Base-by-base conservation (phyloP, 2,113 vertebrate genomes). In the Ptyas mucosa region DNA sequence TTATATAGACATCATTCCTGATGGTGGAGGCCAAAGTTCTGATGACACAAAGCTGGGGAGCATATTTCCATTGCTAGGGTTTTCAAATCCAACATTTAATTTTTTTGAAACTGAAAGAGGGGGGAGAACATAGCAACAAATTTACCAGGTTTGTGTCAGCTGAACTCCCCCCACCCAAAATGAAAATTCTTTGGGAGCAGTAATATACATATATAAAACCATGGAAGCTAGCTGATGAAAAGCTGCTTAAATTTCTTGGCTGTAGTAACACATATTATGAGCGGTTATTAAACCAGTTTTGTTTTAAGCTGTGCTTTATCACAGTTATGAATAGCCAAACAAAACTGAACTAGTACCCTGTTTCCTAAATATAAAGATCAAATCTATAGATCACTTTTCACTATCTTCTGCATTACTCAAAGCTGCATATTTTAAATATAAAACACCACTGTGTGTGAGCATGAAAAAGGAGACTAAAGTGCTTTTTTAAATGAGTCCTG, bases 351-450 rank as follows among this genome's bases (percentile, higher is more conserved):
- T 91, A 92, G 46, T 90, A 94, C 69, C 85, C 92, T 88, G 92
- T 89, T 94, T 92, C 93, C 3, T 52, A 81, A 90, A 12, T 75
- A 14, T 64, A 18, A 93, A 92, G 46, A 81, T 23, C 0, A 91
- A 90, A 91, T 46, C 69, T 21, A 90, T 94, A 46, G n/a, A 15
- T 43, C 89, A 51, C 55, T 85, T 93, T 87, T 87, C 90, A 9
- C 53, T 91, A 8, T 89, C 54, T 75, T 57, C 53, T 46, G 21
- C n/a, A 54, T 29, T 4, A 43, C 34, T 93, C 54, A 0, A 43
- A 21, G 15, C 57, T 23, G 18, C 86, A 94, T 92, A 94, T 95
- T 94, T 5, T 18, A 87, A 87, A 94, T 89, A 93, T 87, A 46
- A 3, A 94, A 29, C 8, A 81, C 34, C 15, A 54, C 11, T 26